Conservation (phyloP, 2,888 invertebrate species). For the Silvanus unidentatus region DNA sequence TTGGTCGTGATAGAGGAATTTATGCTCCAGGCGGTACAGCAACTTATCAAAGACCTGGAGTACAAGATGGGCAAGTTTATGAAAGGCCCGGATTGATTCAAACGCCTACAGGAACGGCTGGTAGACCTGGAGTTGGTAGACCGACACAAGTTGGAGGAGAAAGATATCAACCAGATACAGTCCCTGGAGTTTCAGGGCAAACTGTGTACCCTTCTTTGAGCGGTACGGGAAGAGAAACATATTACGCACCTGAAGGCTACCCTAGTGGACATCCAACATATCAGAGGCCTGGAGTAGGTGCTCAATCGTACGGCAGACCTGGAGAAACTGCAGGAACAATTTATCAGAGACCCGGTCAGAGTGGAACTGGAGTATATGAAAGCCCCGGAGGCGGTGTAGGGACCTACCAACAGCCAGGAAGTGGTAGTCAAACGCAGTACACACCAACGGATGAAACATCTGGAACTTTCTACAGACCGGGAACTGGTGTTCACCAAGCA, state of each 20-base stretch:
- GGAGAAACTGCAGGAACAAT: neutral
- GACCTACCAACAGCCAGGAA: neutral
- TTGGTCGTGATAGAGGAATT: neutral
- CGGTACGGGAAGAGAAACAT: too few species aligned
- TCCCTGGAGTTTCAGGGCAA: too few species aligned
- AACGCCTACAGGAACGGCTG: too few species aligned
- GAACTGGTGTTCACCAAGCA: neutral
- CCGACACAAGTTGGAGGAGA: neutral
- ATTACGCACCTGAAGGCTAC: too few species aligned
- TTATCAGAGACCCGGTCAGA: neutral
- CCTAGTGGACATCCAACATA: too few species aligned
- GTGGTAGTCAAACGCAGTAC: too few species aligned
- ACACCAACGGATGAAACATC: neutral
- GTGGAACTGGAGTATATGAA: neutral
- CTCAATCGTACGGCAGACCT: too few species aligned
- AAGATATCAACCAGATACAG: too few species aligned
- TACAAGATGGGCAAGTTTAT: conserved; percentile 2
- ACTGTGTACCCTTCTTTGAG: too few species aligned
- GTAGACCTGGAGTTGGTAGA: neutral
- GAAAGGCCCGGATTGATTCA: neutral
- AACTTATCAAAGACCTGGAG: conserved; percentile 1
- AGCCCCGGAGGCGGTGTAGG: neutral
- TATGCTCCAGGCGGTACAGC: neutral
- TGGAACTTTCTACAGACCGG: neutral
- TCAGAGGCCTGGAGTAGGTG: too few species aligned